Percentiles rank a stretch among this genome's conserved stretches.
These are phyloP conservation scores for Drosophila biarmipes DNA, from an alignment of 1,140 invertebrate genomes.

Conservation along the genomic window DNA sequence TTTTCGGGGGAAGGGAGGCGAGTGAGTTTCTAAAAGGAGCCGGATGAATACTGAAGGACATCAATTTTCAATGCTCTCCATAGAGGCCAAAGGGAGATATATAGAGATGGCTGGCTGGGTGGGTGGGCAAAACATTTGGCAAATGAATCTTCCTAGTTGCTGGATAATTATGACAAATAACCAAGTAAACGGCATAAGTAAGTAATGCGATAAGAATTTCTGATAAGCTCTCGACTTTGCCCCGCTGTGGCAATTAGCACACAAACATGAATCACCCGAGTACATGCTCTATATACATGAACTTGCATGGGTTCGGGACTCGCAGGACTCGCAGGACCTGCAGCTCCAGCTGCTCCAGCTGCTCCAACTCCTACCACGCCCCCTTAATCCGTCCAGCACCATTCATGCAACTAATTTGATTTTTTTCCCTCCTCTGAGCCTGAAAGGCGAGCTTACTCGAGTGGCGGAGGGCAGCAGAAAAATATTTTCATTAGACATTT, in stretches of 20 bases:
- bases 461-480: slow-evolving; percentile 31
- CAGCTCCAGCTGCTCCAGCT: slow-evolving; percentile 1
- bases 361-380: slow-evolving; percentile 31
- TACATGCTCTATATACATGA: slow-evolving; percentile 7
- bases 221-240: slow-evolving; percentile 32
- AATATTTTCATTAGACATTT: slow-evolving; percentile 83
- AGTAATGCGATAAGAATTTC: slow-evolving; percentile 67
- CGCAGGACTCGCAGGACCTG: slow-evolving; percentile 10
- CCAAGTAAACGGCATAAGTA: slow-evolving; percentile 60
- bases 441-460: slow-evolving; percentile 11
- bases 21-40: not conserved
- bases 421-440: slow-evolving; percentile 26
- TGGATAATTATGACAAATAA: slow-evolving; percentile 67
- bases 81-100: slow-evolving; percentile 4
- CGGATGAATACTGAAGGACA: slow-evolving; percentile 33
- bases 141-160: slow-evolving; percentile 45
- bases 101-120: not conserved
- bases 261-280: slow-evolving; percentile 73
- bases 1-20: not conserved
- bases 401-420: slow-evolving; percentile 81
- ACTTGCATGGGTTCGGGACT: slow-evolving; percentile 9
- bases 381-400: slow-evolving; percentile 68
- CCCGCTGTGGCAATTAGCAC: slow-evolving; percentile 59
- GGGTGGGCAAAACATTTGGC: slow-evolving; percentile 8
- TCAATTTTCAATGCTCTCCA: slow-evolving; percentile 52